Evolutionary conservation across 2,113 vertebrate genomes (phyloP).

Genomic region (Myiagra hebetior): DNA sequence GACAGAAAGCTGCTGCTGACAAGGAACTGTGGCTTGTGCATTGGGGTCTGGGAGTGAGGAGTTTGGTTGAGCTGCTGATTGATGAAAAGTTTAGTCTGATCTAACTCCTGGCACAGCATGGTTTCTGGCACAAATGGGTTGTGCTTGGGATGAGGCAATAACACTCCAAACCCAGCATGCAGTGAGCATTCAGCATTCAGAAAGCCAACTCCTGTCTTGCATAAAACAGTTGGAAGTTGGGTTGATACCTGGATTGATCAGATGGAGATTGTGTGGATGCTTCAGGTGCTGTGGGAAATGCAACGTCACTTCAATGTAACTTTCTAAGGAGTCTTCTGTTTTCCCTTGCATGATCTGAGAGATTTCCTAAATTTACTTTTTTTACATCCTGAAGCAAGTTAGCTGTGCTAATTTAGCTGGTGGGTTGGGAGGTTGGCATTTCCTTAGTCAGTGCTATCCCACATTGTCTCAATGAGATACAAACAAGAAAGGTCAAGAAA

Average conservation of each 20-base stretch:
- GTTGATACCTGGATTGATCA: neutral
- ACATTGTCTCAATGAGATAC: neutral
- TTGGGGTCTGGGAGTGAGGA: neutral
- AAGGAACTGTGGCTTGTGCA: neutral
- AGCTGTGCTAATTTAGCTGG: neutral
- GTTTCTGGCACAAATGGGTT: neutral
- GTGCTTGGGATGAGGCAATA: neutral
- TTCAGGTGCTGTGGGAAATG: neutral
- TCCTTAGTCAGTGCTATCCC: neutral
- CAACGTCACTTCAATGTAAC: neutral
- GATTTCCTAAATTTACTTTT: neutral
- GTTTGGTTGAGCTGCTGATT: neutral
- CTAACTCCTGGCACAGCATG: neutral
- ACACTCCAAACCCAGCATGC: neutral
- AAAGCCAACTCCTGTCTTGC: neutral
- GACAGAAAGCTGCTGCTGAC: neutral
- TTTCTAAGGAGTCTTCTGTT: neutral
- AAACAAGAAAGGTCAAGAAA: neutral
- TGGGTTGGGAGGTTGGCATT: neutral
- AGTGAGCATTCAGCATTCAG: neutral
- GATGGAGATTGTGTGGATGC: fast-evolving
- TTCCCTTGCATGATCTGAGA: neutral
- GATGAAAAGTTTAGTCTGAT: neutral
- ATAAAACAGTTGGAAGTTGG: neutral
- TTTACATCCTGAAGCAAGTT: neutral